Percentiles rank a stretch among this genome's conserved stretches.
phyloP scores from a whole-genome alignment of 1,140 invertebrate species.

The Radopholus similis region DNA sequence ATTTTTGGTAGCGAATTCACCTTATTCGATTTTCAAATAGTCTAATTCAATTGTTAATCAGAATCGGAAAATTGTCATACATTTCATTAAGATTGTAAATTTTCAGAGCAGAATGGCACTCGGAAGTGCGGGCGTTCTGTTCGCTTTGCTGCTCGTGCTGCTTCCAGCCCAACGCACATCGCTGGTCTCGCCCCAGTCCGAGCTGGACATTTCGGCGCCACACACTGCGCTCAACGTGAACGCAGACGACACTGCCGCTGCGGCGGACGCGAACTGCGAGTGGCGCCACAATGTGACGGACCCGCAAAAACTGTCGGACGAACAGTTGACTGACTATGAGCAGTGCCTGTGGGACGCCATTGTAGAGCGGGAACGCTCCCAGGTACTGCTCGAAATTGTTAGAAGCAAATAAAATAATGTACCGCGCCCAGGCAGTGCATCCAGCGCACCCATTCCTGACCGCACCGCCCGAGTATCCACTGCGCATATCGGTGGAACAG shows the following conservation, averaged over 20 bases:
- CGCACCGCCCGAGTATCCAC: constrained; percentile 37
- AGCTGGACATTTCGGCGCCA: not conserved
- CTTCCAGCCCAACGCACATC: not conserved
- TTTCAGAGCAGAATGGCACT: too few species aligned
- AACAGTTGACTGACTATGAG: constrained; percentile 37
- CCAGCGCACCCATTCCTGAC: constrained; percentile 26
- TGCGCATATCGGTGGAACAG: constrained; percentile 46
- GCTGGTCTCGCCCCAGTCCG: not conserved
- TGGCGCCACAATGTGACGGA: constrained; percentile 25
- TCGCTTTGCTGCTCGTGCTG: not conserved
- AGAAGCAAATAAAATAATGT: not conserved
- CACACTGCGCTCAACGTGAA: too few species aligned
- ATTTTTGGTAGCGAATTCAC: too few species aligned
- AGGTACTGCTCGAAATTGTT: constrained; percentile 1
- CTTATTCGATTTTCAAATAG: too few species aligned
- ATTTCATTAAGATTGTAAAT: too few species aligned
- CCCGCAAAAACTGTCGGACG: constrained; percentile 18
- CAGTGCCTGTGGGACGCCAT: constrained; percentile 50
- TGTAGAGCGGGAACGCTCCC: constrained; percentile 28
- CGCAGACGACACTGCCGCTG: too few species aligned
- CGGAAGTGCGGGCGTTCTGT: too few species aligned
- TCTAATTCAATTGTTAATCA: too few species aligned
- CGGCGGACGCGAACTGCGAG: too few species aligned
- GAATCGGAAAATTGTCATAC: too few species aligned
- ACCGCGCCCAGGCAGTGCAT: constrained; percentile 5